phyloP scores from a whole-genome alignment of 2,888 invertebrate genomes.

The Amphipoea lucens region DNA sequence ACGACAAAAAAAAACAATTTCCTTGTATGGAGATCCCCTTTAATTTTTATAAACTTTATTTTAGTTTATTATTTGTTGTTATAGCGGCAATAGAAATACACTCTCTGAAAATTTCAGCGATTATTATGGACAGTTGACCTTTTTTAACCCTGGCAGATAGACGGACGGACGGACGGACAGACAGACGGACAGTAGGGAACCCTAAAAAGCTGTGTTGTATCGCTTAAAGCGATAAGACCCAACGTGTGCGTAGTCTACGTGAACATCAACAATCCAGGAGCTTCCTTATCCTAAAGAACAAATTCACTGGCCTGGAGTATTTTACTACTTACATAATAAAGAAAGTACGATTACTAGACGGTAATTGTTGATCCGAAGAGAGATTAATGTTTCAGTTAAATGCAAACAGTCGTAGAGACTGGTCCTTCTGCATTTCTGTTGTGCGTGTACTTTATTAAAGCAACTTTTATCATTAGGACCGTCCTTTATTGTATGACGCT shows the following conservation, averaged over 20 bases:
- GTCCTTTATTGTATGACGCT: conserved; percentile 50
- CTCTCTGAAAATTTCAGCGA: background rate
- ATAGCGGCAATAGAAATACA: background rate
- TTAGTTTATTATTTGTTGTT: background rate
- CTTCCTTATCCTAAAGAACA: background rate
- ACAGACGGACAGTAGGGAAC: background rate
- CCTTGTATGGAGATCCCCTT: background rate
- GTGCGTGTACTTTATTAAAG: conserved; percentile 26
- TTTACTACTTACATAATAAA: background rate
- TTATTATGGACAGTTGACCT: background rate
- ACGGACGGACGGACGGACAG: background rate
- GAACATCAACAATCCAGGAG: background rate
- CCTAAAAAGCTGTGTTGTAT: background rate
- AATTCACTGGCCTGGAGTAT: background rate
- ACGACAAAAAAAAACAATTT: background rate
- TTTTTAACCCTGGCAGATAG: background rate
- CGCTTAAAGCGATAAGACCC: too few species aligned
- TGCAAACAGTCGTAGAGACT: background rate
- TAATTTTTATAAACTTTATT: background rate
- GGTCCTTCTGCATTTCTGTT: conserved; percentile 34
- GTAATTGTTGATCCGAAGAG: background rate
- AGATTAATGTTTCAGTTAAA: background rate
- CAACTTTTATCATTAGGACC: conserved; percentile 57
- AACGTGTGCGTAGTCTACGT: background rate
- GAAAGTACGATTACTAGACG: background rate